Conservation (phyloP, 2,797 vertebrate species). For the Muscicapa striata region DNA sequence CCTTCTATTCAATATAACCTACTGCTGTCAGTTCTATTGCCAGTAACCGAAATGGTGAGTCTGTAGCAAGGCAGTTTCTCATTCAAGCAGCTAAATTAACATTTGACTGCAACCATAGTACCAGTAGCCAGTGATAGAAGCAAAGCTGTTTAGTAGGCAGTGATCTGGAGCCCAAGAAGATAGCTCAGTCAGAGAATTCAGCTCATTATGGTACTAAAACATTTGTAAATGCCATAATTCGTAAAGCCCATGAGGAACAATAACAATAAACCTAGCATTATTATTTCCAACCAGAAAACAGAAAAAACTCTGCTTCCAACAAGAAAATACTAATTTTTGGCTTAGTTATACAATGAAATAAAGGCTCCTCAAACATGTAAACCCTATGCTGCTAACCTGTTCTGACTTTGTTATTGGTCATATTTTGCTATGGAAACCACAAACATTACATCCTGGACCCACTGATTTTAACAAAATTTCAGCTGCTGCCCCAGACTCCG, state of each 20-base stretch:
- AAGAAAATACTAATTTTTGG: neutral
- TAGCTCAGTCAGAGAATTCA: neutral
- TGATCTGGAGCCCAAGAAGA: neutral
- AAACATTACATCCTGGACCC: neutral
- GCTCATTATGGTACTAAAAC: neutral
- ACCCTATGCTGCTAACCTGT: neutral
- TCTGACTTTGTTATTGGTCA: neutral
- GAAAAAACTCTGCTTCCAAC: neutral
- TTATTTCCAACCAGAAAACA: neutral
- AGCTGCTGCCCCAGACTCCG: neutral
- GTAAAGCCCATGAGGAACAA: neutral
- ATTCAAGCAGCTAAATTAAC: neutral
- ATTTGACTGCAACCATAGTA: neutral
- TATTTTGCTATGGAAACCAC: neutral
- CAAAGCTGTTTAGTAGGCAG: neutral
- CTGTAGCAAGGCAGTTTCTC: neutral
- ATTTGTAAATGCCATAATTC: neutral
- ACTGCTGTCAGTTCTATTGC: neutral
- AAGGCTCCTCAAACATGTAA: neutral
- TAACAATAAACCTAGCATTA: neutral
- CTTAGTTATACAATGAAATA: neutral
- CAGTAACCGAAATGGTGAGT: neutral
- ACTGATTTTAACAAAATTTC: neutral
- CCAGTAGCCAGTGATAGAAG: neutral
- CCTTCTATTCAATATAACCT: neutral